These are phyloP conservation scores for Limnothrissa miodon DNA, from an alignment of 2,113 vertebrate genomes.

Conservation along the genomic window DNA sequence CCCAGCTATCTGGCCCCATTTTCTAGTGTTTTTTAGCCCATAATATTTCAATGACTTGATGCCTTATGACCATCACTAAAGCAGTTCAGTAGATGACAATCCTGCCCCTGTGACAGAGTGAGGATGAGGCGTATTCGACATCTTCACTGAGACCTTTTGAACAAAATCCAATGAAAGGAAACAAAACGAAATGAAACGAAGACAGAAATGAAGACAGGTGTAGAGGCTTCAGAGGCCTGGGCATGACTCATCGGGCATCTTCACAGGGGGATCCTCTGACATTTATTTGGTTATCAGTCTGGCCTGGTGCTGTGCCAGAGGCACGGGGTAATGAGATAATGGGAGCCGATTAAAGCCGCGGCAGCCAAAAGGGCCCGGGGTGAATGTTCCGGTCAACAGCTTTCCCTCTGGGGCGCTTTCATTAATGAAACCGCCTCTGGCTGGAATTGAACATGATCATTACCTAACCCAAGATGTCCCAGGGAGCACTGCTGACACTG, in stretches of 20 bases:
- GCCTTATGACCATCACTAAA: background rate
- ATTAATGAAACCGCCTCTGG: background rate
- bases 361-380: background rate
- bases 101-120: background rate
- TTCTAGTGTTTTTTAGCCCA: background rate
- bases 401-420: background rate
- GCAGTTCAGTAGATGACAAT: background rate
- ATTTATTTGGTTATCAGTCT: slow-evolving; percentile 11
- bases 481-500: background rate
- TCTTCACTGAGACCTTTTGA: background rate
- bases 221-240: background rate
- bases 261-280: background rate
- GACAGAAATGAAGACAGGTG: background rate
- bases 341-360: background rate
- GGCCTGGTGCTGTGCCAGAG: background rate
- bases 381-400: background rate
- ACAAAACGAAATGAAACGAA: no score
- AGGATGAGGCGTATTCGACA: background rate
- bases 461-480: background rate
- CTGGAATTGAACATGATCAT: background rate
- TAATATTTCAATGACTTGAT: background rate
- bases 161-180: background rate
- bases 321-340: background rate
- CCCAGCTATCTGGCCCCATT: background rate
- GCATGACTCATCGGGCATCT: background rate